Evolutionary conservation across 2,888 invertebrate species (phyloP).

Genomic region (Spicauda simplicius): DNA sequence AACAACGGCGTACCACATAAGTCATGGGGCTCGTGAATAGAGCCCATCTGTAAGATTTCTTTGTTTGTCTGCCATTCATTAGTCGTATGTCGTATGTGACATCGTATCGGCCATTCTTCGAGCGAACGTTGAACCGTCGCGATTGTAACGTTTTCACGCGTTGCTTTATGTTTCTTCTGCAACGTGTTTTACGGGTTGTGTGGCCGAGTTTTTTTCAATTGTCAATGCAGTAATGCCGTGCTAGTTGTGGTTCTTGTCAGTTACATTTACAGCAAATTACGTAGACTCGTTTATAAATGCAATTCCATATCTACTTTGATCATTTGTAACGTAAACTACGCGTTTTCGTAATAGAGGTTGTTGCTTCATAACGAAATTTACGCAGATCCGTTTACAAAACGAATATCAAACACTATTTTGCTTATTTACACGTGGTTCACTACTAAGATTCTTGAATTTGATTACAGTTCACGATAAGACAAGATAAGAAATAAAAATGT

Average conservation of each 20-base stretch:
- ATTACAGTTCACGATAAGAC: slow-evolving; percentile 43
- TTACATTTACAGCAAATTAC: slow-evolving; percentile 8
- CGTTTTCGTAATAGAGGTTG: background rate
- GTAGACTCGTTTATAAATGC: background rate
- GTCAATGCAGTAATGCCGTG: slow-evolving; percentile 51
- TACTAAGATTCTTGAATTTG: slow-evolving; percentile 23
- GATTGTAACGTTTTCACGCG: slow-evolving; percentile 69
- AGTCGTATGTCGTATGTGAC: slow-evolving; percentile 70
- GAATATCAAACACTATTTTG: slow-evolving; percentile 26
- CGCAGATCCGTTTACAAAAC: slow-evolving; percentile 42
- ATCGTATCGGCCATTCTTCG: slow-evolving; percentile 68
- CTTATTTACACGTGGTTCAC: slow-evolving; percentile 33
- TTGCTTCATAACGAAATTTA: too few species aligned
- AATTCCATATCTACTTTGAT: background rate
- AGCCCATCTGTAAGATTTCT: slow-evolving; percentile 53
- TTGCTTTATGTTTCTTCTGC: slow-evolving; percentile 52
- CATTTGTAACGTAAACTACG: background rate
- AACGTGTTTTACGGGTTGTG: slow-evolving; percentile 75
- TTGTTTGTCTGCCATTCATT: slow-evolving; percentile 81
- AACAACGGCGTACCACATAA: slow-evolving; percentile 47
- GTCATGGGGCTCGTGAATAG: slow-evolving; percentile 61
- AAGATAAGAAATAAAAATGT: slow-evolving; percentile 36
- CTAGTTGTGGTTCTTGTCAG: slow-evolving; percentile 26
- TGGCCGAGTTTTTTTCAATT: slow-evolving; percentile 56
- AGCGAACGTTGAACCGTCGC: slow-evolving; percentile 72